Base-by-base conservation (phyloP, 2,888 invertebrate species). In the Polylopha cassiicola region DNA sequence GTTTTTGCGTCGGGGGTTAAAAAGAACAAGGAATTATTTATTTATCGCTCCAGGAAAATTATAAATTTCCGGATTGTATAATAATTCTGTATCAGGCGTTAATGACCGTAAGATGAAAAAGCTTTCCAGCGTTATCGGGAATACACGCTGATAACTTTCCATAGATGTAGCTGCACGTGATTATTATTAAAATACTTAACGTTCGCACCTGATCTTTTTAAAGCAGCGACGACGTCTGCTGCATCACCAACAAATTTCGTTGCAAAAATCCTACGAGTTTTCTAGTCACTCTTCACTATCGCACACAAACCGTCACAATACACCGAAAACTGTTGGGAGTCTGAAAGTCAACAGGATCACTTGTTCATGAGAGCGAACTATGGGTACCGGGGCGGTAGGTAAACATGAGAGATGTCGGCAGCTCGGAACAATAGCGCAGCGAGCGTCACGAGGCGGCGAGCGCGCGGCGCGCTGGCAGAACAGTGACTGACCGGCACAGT, bases 401-500 rank as follows among this genome's bases (percentile, higher is more conserved):
- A 70, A 69, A 73, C 73, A 75, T 66, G 69, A 65, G 63, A 71
- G 68, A 58, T 65, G 55, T 61, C 55, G 57, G 53, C 47, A 51
- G 57, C 49, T 60, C 62, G 62, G 62, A 64, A 72, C 73, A 70
- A 69, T 65, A 61, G 62, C 53, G 57, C 44, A 42, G 58, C 56
- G 56, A 54, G 60, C 50, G 59, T 52, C 53, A 58, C 53, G 50
- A 56, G 52, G 46, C 63, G 62, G 55, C 82, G 78, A 73, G 79
- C 75, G 82, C 72, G 51, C 84, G 70, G 70, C 72, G 58, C 78
- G 81, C 74, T 77, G 79, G 69, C 75, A 53, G 58, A 81, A 77
- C 85, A 84, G 84, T 84, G 82, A 85, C 85, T 85, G 85, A 82
- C 85, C 84, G 85, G 67, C 84, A 64, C 76, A 84, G 60, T 84